Evolutionary conservation across 2,888 invertebrate species (phyloP), one percentile per base, ranked within the genome.

Genomic region (Lithodes maja): DNA sequence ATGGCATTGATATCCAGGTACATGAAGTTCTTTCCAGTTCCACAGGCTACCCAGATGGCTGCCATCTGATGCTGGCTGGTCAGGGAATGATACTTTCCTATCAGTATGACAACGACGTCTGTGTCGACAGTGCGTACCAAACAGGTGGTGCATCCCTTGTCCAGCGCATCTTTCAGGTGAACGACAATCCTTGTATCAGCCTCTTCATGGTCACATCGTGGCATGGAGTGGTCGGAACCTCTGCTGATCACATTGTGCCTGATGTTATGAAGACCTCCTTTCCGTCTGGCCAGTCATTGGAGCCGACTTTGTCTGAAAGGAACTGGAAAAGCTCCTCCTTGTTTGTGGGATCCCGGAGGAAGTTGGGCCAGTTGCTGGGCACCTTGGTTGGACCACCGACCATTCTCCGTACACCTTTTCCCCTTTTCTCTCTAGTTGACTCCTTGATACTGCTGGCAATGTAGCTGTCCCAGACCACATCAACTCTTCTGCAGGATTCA

Each of bases 151-250:
- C 49, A 78, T 78, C 50, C 78, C 78, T 78, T 78, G 7, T 78
- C 74, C 78, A 78, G 78, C 52, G 78, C 49, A 78, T 78, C 78
- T 78, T 17, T 75, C 49, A 75, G 75, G 49, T 33, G 49, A 68
- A 75, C 17, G 49, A 75, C 49, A 33, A 17, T 33, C 75, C 7
- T n/a, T 33, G 33, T 75, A 75, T 17, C 75, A 17, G 9, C 75
- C 75, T 75, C 68, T 68, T 68, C 68, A 68, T 68, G 68, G 68
- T 68, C 68, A 68, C 68, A 68, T 68, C 68, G 68, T 68, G 68
- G 68, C 68, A 68, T 68, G 68, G 68, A 12, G 68, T 68, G 68
- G 68, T 68, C 68, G 68, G 68, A 68, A 68, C 68, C 68, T 68
- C 68, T 68, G 68, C 68, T 68, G 68, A 68, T 68, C 68, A 68